Evolutionary conservation across 2,888 invertebrate genomes (phyloP).

Genomic region (Apamea epomidion): DNA sequence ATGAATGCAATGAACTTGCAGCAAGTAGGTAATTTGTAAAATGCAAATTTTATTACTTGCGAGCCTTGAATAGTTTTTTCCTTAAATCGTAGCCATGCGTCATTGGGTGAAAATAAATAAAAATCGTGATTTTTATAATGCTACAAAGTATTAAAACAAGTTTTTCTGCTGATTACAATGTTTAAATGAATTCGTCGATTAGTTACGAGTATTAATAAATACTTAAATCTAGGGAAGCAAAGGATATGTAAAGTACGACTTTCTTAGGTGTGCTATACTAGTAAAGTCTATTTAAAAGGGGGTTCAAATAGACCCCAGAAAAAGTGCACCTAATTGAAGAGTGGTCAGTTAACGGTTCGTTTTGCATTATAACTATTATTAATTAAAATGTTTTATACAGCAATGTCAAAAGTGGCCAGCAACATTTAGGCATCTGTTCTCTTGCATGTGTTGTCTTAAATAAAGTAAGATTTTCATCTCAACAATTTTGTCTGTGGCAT

Average conservation of each 20-base stretch:
- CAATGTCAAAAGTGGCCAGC: neutral
- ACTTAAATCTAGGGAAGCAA: too few species aligned
- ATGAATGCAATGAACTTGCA: slow-evolving; percentile 33
- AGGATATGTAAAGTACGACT: too few species aligned
- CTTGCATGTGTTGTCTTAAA: neutral
- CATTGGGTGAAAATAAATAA: neutral
- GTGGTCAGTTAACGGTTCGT: too few species aligned
- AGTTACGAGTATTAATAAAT: too few species aligned
- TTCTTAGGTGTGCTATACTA: too few species aligned
- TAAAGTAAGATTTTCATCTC: neutral
- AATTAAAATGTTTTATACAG: neutral
- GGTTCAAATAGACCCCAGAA: too few species aligned
- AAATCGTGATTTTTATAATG: neutral
- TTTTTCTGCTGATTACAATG: neutral
- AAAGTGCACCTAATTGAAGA: neutral
- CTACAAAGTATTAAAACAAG: neutral
- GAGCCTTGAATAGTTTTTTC: slow-evolving; percentile 32
- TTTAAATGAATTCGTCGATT: too few species aligned
- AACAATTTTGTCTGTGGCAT: neutral
- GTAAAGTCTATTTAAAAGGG: too few species aligned
- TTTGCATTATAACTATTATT: too few species aligned
- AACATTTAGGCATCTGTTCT: neutral
- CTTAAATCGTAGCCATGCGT: slow-evolving; percentile 20
- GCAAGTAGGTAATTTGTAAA: slow-evolving; percentile 10
- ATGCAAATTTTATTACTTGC: slow-evolving; percentile 25